phyloP scores from a whole-genome alignment of 2,113 vertebrate genomes.

The Lamprotornis superbus region DNA sequence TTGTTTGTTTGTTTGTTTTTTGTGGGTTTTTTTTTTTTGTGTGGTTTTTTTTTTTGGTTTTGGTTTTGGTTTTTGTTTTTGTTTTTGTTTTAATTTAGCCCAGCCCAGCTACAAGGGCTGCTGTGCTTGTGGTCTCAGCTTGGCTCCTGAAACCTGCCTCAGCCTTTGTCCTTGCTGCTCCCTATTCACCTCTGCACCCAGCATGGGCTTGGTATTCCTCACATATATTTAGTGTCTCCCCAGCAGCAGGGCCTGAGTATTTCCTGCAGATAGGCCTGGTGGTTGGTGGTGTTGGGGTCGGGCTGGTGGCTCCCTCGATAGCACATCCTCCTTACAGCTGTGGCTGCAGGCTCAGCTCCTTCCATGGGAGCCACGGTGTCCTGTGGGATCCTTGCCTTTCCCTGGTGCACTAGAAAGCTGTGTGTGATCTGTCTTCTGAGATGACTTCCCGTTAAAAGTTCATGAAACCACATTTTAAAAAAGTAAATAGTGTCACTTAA shows the following conservation, averaged over 20 bases:
- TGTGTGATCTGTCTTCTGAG: background rate
- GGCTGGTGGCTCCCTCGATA: rapidly evolving
- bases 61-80: too few species aligned
- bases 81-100: background rate
- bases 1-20: too few species aligned
- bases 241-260: background rate
- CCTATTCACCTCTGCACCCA: rapidly evolving
- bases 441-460: background rate
- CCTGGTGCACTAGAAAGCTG: background rate
- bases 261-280: background rate
- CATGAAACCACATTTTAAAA: background rate
- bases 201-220: rapidly evolving
- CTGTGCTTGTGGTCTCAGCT: background rate
- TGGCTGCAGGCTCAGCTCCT: rapidly evolving
- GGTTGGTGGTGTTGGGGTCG: rapidly evolving
- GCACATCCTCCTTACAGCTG: rapidly evolving
- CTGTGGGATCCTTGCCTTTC: rapidly evolving
- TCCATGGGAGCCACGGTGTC: rapidly evolving
- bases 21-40: too few species aligned
- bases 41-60: too few species aligned
- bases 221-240: rapidly evolving
- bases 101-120: background rate
- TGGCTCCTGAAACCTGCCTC: background rate
- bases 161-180: background rate
- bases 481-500: background rate